Evolutionary conservation across 2,797 vertebrate species (phyloP), one percentile per base, ranked within the genome.

Genomic region (Halcyon smyrnensis): DNA sequence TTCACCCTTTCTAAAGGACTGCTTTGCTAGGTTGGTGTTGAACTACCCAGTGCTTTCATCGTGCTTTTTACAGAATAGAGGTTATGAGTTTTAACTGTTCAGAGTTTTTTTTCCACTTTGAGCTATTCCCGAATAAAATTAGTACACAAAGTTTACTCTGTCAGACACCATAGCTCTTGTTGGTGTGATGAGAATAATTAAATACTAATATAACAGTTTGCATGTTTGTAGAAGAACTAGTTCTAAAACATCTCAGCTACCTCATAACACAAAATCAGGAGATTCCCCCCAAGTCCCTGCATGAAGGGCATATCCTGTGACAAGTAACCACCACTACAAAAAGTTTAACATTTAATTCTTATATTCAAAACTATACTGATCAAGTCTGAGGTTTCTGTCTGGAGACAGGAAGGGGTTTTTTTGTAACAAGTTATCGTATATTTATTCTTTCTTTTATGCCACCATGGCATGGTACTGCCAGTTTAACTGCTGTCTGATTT

Each of bases 271-370:
- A n/a, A 69, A 43, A 19, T 18, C 46, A 23, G 32, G 13, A n/a
- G 17, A 87, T 15, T 20, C 21, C 41, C 41, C 9, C 5, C 17
- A 7, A 2, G 6, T 7, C 34, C 18, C 25, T 2, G 5, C 21
- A 64, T 48, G 86, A 60, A 0, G 3, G 18, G 6, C 24, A 0
- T 15, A 64, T 34, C 39, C 36, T 48, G 46, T 50, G n/a, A 64
- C 68, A 90, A 23, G 36, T 46, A 82, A 76, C 45, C 4, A 73
- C 4, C 24, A 56, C 50, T 56, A 56, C 6, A 76, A 63, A 14
- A 39, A 81, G 32, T n/a, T 30, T 60, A 23, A 20, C 4, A 56
- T 19, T 18, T 65, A 15, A n/a, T 53, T 93, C 91, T 79, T 70
- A 63, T 69, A 67, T 51, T 87, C 36, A 51, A 63, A 91, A 65